Base-by-base conservation (phyloP, 2,113 vertebrate genomes). In the Cryptomyrus ogoouensis region DNA sequence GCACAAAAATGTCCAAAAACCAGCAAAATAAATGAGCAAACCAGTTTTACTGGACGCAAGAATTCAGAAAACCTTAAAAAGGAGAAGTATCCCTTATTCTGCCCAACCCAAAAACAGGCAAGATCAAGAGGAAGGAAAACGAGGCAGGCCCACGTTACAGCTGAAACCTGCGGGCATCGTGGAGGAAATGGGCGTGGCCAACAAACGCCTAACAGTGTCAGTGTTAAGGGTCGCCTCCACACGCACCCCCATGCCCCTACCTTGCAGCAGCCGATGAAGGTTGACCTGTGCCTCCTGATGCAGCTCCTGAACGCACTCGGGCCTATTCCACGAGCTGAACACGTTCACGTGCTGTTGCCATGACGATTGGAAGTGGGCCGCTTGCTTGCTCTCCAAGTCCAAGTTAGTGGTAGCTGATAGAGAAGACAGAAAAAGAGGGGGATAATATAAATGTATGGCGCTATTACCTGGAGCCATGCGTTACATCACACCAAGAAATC, bases 281-380 rank as follows among this genome's bases (percentile, higher is more conserved):
- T 96, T 96, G 91, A 96, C 95, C 94, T 97, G 95, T 83, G 96
- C 96, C 94, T 97, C 97, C 89, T 96, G 96, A 95, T 97, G 97
- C 93, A 97, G 96, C 93, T 96, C 95, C 92, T 97, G 96, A 94
- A 97, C 95, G 92, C 96, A 95, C 0, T 95, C 95, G 0, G 96
- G 96, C 93, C 96, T 94, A 93, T 95, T 95, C 2, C 95, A 93
- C 5, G 96, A 94, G 94, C 96, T 93, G 94, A 97, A 97, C 91
- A 96, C 95, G 3, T 97, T 97, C 94, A 96, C 95, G 1, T 96
- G 96, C 94, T 97, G 97, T 95, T 96, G 96, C 96, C 97, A 97
- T 96, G 96, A 94, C 94, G 96, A 96, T 94, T 95, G 97, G 94
- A 96, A 47, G n/a, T 95, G 97, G 92, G 95, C 83, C 4, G 95